phyloP scores from a whole-genome alignment of 2,797 vertebrate species.

The Picus viridis region DNA sequence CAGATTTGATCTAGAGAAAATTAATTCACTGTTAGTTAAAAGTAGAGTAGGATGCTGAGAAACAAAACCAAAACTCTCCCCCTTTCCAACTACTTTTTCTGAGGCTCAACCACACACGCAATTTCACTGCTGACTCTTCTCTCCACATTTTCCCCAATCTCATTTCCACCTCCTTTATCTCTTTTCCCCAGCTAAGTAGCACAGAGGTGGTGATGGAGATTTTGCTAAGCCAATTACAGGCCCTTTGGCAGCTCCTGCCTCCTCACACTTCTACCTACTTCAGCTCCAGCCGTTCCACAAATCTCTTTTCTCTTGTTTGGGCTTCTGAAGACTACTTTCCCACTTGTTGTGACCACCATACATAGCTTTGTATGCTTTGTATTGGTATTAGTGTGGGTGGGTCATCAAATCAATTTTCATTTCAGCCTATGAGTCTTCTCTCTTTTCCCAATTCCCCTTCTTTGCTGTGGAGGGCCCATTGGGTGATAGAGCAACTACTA shows the following conservation, averaged over 20 bases:
- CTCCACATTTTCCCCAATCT: background rate
- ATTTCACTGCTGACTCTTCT: background rate
- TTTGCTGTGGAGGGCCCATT: too few species aligned
- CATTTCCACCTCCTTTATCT: background rate
- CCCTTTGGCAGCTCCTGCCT: background rate
- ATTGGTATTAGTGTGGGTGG: too few species aligned
- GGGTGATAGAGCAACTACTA: too few species aligned
- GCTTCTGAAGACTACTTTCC: too few species aligned
- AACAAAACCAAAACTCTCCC: background rate
- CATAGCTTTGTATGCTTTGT: too few species aligned
- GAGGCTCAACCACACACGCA: rapidly evolving
- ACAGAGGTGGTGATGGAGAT: background rate
- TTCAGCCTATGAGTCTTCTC: too few species aligned
- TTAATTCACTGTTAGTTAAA: background rate
- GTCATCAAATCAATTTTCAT: too few species aligned
- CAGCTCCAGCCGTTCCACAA: background rate
- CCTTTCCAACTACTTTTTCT: background rate
- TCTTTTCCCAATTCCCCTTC: too few species aligned
- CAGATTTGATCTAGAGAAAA: background rate
- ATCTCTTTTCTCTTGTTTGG: too few species aligned
- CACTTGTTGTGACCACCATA: too few species aligned
- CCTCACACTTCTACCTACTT: background rate
- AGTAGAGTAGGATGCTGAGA: background rate
- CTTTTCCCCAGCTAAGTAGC: background rate
- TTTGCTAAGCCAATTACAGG: background rate